Evolutionary conservation across 2,113 vertebrate species (phyloP).

Genomic region (Epinephelus lanceolatus): DNA sequence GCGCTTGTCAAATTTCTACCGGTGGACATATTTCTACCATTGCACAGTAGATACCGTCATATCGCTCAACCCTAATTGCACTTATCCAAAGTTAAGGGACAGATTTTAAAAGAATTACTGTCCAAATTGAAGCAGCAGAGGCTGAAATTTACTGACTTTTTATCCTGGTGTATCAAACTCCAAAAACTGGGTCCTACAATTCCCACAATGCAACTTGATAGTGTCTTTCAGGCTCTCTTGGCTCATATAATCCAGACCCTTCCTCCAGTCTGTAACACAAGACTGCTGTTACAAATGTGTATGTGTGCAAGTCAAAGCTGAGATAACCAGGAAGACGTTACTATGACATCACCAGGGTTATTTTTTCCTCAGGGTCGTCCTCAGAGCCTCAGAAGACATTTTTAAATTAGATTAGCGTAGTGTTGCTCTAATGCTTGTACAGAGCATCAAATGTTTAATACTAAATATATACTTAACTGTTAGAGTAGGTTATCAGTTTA

Average conservation of each 20-base stretch:
- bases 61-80: no score
- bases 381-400: not conserved
- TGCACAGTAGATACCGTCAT: no score
- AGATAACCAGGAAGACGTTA: constrained; percentile 19
- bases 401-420: not conserved
- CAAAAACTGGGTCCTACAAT: constrained; percentile 11
- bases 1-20: no score
- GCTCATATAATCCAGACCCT: not conserved
- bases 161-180: constrained; percentile 34
- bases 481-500: constrained; percentile 24
- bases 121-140: not conserved
- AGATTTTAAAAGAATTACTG: no score
- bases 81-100: not conserved
- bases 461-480: not conserved
- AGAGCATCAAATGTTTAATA: not conserved
- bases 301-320: not conserved
- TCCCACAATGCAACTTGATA: constrained; percentile 34
- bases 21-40: no score
- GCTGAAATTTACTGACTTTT: not conserved
- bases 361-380: not conserved
- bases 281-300: constrained; percentile 13
- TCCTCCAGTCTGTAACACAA: not conserved
- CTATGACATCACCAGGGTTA: constrained; percentile 5
- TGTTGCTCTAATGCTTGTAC: constrained; percentile 7
- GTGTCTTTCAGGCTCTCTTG: constrained; percentile 32